Base-by-base conservation (phyloP, 2,113 vertebrate genomes). In the Protomyctophum bolini region DNA sequence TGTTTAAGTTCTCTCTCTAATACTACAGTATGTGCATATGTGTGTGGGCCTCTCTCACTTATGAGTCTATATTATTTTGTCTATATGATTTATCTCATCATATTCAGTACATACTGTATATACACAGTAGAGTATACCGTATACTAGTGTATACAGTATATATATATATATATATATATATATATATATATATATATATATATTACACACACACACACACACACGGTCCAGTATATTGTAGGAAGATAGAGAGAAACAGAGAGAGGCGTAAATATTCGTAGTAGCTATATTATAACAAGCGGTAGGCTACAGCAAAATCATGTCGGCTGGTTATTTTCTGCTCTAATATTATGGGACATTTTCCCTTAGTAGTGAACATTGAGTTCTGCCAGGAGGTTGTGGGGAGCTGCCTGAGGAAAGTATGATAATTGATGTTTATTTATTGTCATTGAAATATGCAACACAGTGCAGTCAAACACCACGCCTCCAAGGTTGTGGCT, bases 381-480 rank as follows among this genome's bases (percentile, higher is more conserved):
- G 59, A 10, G 28, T 71, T 66, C 12, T 61, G 66, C 74, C 66
- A 83, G 66, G 46, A 63, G 56, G 56, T 68, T 75, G 68, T 72
- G 84, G 80, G 79, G 81, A 70, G 72, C 50, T 10, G 80, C 75
- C 57, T 51, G 50, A 79, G 81, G 86, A 87, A 90, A 84, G 72
- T 73, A 87, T 81, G 83, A 81, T 87, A 89, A 90, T 87, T 82
- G 72, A 41, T 87, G 83, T 90, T 88, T 89, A 83, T 91, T 89
- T 85, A 85, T 87, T 89, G 81, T 83, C 82, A 74, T 67, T 75
- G 73, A 88, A 88, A 73, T 87, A 86, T 83, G 84, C 71, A 75
- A 61, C 62, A 11, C 28, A 12, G 68, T 0, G 64, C 76, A 83
- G 72, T 70, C 67, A 84, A 88, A 79, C 66, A 41, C 64, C 56